Conservation (phyloP, 2,888 invertebrate genomes). For the Thereva unica region DNA sequence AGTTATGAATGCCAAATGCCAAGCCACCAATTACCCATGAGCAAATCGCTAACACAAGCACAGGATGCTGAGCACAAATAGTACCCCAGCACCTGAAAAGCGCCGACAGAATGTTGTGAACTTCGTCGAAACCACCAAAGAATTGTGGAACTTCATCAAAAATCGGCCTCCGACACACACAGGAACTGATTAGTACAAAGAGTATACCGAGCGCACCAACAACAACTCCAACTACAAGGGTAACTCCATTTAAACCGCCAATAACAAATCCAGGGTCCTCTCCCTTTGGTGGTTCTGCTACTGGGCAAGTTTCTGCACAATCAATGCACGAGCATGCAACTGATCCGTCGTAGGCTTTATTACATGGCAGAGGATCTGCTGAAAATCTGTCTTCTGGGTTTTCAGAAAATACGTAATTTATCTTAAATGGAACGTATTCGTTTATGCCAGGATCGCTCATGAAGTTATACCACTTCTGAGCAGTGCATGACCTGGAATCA, state of each 20-base stretch:
- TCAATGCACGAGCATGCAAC: slow-evolving; percentile 79
- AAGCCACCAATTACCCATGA: slow-evolving; percentile 65
- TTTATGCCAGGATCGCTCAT: slow-evolving; percentile 64
- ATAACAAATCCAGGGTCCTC: slow-evolving; percentile 62
- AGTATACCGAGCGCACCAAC: slow-evolving; percentile 59
- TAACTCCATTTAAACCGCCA: slow-evolving; percentile 65
- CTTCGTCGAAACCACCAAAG: slow-evolving; percentile 51
- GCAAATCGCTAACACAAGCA: slow-evolving; percentile 66
- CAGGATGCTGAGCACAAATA: slow-evolving; percentile 70
- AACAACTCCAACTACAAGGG: slow-evolving; percentile 66
- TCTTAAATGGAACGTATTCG: slow-evolving; percentile 66
- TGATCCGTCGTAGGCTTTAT: slow-evolving; percentile 62
- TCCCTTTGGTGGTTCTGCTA: slow-evolving; percentile 57
- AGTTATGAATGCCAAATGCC: slow-evolving; percentile 67
- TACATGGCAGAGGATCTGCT: slow-evolving; percentile 62
- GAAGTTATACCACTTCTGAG: slow-evolving; percentile 69
- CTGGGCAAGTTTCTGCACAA: slow-evolving; percentile 68
- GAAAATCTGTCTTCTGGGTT: slow-evolving; percentile 58
- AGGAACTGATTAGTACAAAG: slow-evolving; percentile 43
- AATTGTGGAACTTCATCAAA: slow-evolving; percentile 45
- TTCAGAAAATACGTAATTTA: slow-evolving; percentile 62
- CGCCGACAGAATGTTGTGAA: slow-evolving; percentile 50
- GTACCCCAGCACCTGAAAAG: slow-evolving; percentile 59
- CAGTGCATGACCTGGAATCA: slow-evolving; percentile 68
- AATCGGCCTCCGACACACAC: slow-evolving; percentile 34